Evolutionary conservation across 2,888 invertebrate species (phyloP), one percentile per base, ranked within the genome.

Genomic region (Crocallis elinguaria): DNA sequence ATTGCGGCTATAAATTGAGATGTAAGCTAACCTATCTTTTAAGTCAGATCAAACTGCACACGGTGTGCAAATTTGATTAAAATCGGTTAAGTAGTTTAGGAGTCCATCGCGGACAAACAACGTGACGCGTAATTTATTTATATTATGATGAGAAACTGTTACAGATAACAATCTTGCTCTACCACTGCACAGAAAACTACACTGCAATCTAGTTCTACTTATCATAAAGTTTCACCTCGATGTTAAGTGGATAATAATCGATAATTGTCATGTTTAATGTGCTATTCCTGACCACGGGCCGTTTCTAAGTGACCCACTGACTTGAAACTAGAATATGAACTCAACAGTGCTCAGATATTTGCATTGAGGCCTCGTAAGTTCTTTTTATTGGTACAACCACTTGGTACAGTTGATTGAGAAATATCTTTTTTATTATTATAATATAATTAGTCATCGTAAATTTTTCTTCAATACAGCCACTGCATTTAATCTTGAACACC

Each of bases 251-350:
- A 60, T 83, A 79, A 81, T 84, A 82, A 86, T 84, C 79, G 78
- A 83, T 86, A 86, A 86, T 84, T 82, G 82, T 82, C 69, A 73
- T 75, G 78, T 79, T 77, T 71, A 72, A 64, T 67, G 76, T 81
- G 77, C 66, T 72, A 73, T 79, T 54, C 53, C 43, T 49, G 53
- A 49, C 42, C 43, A 25, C 32, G 3, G 27, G 14, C 48, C 48
- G 79, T 86, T 86, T 86, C 83, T 82, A 79, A 71, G 69, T 77
- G 84, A 84, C 84, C 83, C 67, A 84, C 72, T 79, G 67, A 21
- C 38, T 57, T 32, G 53, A 60, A 77, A 79, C 79, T 77, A 68
- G 79, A 77, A 74, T 75, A 66, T 71, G 49, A 49, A 57, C 27
- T 57, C 51, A 49, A 45, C 49, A 27, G 43, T 30, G 21, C 17